These are phyloP conservation scores for Serilophus lunatus DNA, from an alignment of 2,113 vertebrate species.

Conservation along the genomic window DNA sequence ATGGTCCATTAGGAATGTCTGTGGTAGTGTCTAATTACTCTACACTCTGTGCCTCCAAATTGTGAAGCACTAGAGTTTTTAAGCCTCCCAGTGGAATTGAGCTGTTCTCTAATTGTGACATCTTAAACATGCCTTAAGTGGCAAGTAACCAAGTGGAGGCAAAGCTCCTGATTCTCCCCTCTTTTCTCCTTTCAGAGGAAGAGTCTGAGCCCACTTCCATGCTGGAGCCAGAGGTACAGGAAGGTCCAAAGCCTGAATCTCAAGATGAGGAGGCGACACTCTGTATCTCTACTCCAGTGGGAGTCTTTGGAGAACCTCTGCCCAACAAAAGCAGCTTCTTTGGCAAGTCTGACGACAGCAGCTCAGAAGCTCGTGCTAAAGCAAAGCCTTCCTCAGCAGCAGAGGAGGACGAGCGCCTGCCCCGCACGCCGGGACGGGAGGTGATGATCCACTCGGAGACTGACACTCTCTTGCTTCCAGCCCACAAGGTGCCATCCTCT, in stretches of 20 bases:
- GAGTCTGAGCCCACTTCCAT: slow-evolving; percentile 36
- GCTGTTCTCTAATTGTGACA: slow-evolving; percentile 16
- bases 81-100: slow-evolving; percentile 20
- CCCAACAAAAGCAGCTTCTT: slow-evolving; percentile 44
- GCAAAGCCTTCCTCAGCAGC: slow-evolving; percentile 19
- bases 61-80: slow-evolving; percentile 26
- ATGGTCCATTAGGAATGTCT: slow-evolving; percentile 48
- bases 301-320: slow-evolving; percentile 57
- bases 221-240: slow-evolving; percentile 63
- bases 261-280: slow-evolving; percentile 60
- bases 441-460: slow-evolving; percentile 64
- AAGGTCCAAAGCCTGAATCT: slow-evolving; percentile 62
- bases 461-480: slow-evolving; percentile 38
- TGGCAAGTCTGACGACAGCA: slow-evolving; percentile 61
- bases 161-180: neutral
- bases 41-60: slow-evolving; percentile 16
- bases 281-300: slow-evolving; percentile 73
- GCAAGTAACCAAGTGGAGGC: neutral
- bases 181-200: slow-evolving; percentile 58
- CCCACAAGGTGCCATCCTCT: slow-evolving; percentile 67
- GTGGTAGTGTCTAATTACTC: slow-evolving; percentile 49
- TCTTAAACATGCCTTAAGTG: neutral
- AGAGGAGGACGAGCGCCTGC: slow-evolving; percentile 73
- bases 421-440: slow-evolving; percentile 73
- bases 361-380: slow-evolving; percentile 70